Evolutionary conservation across 2,797 vertebrate species (phyloP).

Genomic region (Etheostoma nigrum): DNA sequence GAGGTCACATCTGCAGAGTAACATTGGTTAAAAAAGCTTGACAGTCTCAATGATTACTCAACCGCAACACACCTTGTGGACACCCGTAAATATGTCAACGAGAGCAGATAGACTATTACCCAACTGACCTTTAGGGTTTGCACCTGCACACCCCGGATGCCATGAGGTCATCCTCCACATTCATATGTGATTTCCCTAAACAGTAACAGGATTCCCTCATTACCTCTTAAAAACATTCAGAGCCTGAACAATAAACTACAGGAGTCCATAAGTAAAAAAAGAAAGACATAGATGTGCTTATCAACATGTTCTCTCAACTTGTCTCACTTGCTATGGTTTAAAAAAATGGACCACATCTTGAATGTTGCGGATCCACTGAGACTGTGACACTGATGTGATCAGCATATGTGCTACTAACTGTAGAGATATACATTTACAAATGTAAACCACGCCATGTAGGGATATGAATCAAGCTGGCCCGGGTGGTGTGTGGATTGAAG

Average conservation of each 20-base stretch:
- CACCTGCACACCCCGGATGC: constrained; percentile 65
- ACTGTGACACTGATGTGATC: constrained; percentile 25
- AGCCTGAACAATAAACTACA: constrained; percentile 41
- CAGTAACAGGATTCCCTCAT: constrained; percentile 47
- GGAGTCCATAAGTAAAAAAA: constrained; percentile 37
- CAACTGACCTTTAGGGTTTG: constrained; percentile 74
- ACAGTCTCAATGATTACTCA: constrained; percentile 58
- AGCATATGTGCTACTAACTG: constrained; percentile 23
- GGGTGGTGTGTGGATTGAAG: constrained; percentile 22
- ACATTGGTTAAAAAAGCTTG: constrained; percentile 51
- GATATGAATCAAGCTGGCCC: constrained; percentile 12
- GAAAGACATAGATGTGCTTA: constrained; percentile 6
- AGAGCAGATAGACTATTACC: constrained; percentile 55
- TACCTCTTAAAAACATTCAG: constrained; percentile 46
- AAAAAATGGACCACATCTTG: constrained; percentile 12
- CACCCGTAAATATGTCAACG: constrained; percentile 75
- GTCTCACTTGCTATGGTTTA: neutral
- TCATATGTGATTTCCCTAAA: constrained; percentile 35
- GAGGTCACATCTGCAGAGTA: constrained; percentile 70
- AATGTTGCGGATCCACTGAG: constrained; percentile 16
- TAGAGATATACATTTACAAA: constrained; percentile 38
- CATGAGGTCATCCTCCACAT: constrained; percentile 65
- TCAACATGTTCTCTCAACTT: neutral
- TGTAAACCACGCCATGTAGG: constrained; percentile 47
- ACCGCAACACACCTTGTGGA: constrained; percentile 52